Conservation (phyloP, 2,797 vertebrate species). For the Triplophysa yarkandensis region DNA sequence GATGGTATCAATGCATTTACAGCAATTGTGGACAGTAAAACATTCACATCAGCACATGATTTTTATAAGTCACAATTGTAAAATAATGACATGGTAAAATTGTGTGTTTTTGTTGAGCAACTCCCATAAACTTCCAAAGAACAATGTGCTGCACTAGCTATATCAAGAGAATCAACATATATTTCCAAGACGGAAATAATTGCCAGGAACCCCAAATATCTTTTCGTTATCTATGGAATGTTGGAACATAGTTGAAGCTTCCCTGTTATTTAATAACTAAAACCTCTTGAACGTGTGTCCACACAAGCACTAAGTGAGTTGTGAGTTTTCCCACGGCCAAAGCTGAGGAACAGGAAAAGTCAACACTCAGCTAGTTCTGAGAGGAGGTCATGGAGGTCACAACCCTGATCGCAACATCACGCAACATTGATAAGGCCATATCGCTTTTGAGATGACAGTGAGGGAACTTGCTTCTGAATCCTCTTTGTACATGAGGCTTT, state of each 20-base stretch:
- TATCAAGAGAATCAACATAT: too few species aligned
- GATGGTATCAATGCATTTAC: too few species aligned
- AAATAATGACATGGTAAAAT: too few species aligned
- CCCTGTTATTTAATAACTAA: neutral
- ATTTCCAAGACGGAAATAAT: neutral
- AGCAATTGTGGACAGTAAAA: too few species aligned
- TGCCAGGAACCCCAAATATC: neutral
- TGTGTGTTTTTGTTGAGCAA: too few species aligned
- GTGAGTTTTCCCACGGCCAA: slow-evolving; percentile 1
- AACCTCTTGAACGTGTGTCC: neutral
- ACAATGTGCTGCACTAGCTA: too few species aligned
- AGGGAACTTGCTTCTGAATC: slow-evolving; percentile 6
- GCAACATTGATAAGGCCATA: slow-evolving; percentile 37
- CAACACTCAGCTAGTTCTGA: slow-evolving; percentile 21
- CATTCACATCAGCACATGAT: too few species aligned
- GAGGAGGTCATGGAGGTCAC: slow-evolving; percentile 20
- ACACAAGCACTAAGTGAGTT: neutral
- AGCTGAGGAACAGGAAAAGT: slow-evolving; percentile 16
- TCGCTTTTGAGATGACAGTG: slow-evolving; percentile 6
- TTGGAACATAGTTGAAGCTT: neutral
- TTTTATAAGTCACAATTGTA: too few species aligned
- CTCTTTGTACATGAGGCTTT: neutral
- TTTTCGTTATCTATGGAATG: neutral
- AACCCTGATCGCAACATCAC: slow-evolving; percentile 18
- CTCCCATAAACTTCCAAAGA: too few species aligned